These are phyloP conservation scores for Semnornis frantzii DNA, from an alignment of 2,113 vertebrate species.

Conservation along the genomic window DNA sequence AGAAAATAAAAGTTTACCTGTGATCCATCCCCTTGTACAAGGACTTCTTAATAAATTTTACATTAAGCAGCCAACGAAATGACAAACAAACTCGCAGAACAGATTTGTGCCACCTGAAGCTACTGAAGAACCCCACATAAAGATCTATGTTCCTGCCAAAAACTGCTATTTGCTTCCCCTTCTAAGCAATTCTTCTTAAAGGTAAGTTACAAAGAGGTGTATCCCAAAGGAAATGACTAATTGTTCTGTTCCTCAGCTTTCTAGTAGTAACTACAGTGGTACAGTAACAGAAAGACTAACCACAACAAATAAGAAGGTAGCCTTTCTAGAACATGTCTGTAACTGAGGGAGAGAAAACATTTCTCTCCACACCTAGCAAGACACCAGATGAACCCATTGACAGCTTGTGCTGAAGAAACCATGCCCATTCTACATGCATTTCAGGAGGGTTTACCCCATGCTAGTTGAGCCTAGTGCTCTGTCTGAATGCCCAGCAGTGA, in stretches of 20 bases:
- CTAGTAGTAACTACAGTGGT: not conserved
- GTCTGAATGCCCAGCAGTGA: rapidly evolving
- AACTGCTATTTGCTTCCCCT: not conserved
- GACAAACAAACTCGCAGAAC: not conserved
- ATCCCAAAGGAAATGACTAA: not conserved
- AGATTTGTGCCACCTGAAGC: not conserved
- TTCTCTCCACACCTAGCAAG: not conserved
- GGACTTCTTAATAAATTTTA: not conserved
- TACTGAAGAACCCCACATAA: not conserved
- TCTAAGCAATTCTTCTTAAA: not conserved
- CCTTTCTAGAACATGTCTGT: not conserved
- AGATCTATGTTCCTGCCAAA: not conserved
- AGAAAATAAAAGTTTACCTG: not conserved
- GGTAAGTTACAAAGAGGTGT: not conserved
- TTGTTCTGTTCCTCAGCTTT: not conserved
- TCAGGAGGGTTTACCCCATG: not conserved
- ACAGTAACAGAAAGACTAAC: not conserved
- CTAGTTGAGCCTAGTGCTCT: not conserved
- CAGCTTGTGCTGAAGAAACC: not conserved
- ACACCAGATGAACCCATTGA: not conserved
- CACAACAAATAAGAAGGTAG: not conserved
- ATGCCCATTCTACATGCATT: not conserved
- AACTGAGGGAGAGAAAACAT: not conserved
- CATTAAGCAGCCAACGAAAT: not conserved
- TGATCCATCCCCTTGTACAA: not conserved